phyloP scores from a whole-genome alignment of 53 echinoderm and acorn worm species.

The Apostichopus leukothele region DNA sequence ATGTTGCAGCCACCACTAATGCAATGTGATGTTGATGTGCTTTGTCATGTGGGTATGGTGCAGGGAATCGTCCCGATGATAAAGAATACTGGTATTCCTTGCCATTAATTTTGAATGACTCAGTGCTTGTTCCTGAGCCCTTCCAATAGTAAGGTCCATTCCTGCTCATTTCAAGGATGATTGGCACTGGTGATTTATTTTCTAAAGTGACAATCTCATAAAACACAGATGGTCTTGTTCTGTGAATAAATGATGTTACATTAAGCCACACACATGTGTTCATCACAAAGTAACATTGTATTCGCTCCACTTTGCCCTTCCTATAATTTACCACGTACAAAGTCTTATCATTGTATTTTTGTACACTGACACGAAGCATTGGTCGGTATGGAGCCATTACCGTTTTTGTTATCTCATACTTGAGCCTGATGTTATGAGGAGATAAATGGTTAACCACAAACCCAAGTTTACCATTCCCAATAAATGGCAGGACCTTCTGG shows the following conservation, averaged over 20 bases:
- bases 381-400: conserved; percentile 77
- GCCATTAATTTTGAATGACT: conserved; percentile 72
- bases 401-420: conserved; percentile 67
- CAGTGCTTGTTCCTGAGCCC: conserved; percentile 71
- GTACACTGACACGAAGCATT: conserved; percentile 61
- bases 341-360: conserved; percentile 69
- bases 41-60: conserved; percentile 62
- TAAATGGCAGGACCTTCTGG: conserved; percentile 64
- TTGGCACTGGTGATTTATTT: conserved; percentile 73
- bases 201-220: conserved; percentile 82
- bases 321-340: conserved; percentile 78
- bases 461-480: conserved; percentile 89
- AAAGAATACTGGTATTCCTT: conserved; percentile 67
- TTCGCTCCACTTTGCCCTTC: conserved; percentile 68
- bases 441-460: conserved; percentile 67
- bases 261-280: conserved; percentile 79
- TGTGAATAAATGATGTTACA: conserved; percentile 68
- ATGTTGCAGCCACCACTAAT: conserved; percentile 75
- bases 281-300: conserved; percentile 85
- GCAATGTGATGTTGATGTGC: conserved; percentile 66
- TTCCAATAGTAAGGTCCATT: conserved; percentile 88
- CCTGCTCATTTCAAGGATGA: conserved; percentile 65
- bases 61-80: conserved; percentile 64
- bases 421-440: conserved; percentile 62
- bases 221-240: conserved; percentile 73